phyloP scores from a whole-genome alignment of 2,888 invertebrate genomes.

The Catocala nupta region DNA sequence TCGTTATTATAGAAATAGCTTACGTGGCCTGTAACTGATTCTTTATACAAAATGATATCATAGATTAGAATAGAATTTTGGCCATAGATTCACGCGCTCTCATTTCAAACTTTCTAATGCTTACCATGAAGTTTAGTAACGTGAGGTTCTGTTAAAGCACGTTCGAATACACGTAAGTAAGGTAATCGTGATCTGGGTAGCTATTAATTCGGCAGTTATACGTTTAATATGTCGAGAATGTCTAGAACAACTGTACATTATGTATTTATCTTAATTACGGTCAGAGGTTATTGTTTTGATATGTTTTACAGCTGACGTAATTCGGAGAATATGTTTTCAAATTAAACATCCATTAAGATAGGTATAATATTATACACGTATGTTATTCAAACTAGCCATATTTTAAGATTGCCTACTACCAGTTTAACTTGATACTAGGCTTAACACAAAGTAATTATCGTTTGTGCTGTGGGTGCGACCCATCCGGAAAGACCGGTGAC shows the following conservation, averaged over 20 bases:
- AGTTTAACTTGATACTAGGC: background rate
- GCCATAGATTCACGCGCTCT: slow-evolving; percentile 50
- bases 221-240: slow-evolving; percentile 60
- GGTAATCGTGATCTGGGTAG: slow-evolving; percentile 71
- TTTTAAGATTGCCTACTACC: too few relatives aligned
- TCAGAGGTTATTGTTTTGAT: slow-evolving; percentile 33
- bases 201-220: slow-evolving; percentile 61
- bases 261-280: slow-evolving; percentile 21
- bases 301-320: slow-evolving; percentile 33
- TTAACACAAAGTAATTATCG: background rate
- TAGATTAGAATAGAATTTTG: slow-evolving; percentile 36
- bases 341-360: background rate
- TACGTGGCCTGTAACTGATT: slow-evolving; percentile 25
- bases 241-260: slow-evolving; percentile 38
- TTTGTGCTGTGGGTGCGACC: background rate
- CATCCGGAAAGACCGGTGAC: background rate
- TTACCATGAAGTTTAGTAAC: slow-evolving; percentile 67
- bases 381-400: too few relatives aligned
- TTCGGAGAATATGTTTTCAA: background rate
- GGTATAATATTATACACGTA: too few relatives aligned
- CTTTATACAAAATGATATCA: slow-evolving; percentile 17
- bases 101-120: slow-evolving; percentile 70
- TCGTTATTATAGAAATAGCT: slow-evolving; percentile 25
- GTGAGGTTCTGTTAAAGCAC: slow-evolving; percentile 13
- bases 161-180: slow-evolving; percentile 60